Base-by-base conservation (phyloP, 2,113 vertebrate species). In the Apodemus sylvaticus region DNA sequence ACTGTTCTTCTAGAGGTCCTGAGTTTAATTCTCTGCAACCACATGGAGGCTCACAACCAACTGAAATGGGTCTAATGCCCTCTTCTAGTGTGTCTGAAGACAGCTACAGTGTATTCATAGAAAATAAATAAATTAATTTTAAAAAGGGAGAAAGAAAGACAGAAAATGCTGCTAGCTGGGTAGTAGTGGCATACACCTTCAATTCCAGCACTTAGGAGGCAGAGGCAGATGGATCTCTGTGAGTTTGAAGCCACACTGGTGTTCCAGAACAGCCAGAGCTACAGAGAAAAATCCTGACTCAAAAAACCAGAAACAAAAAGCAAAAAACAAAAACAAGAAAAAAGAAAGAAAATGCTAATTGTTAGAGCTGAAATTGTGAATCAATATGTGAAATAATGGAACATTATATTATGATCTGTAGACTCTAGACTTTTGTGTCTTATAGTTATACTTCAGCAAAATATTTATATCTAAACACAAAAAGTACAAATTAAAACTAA, bases 381-480 rank as follows among this genome's bases (percentile, higher is more conserved):
- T 77, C 19, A 51, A 95, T 1, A 26, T 39, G 60, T 29, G 20
- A 85, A 71, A 78, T 31, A 79, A 73, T 19, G 89, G 64, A 86
- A 31, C 66, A 82, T 12, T 83, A 86, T 19, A 48, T 90, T 66
- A 24, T 12, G 58, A 82, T 70, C 71, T 78, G 71, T 45, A 87
- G n/a, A 71, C 16, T 83, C 92, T 39, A 87, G n/a, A 73, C 13
- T 83, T 93, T 48, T 85, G 5, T 89, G 1, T 85, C 71, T 62
- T 92, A 87, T 87, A 68, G 13, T 89, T 60, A 89, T 64, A 68
- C 26, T 94, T 97, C 64, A 88, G 68, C 71, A 73, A 86, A 96
- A 88, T 51, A 42, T 45, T 87, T 87, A 91, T 51, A 48, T 70
- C 95, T 93, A 76, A 94, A 93, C 91, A 77, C 26, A 92, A 83